A percentile compares a stretch with the other conserved stretches of the same genome.
Evolutionary conservation across 92 coral and sea anemone species (phyloP).

Genomic region (Parazoanthus darwini): DNA sequence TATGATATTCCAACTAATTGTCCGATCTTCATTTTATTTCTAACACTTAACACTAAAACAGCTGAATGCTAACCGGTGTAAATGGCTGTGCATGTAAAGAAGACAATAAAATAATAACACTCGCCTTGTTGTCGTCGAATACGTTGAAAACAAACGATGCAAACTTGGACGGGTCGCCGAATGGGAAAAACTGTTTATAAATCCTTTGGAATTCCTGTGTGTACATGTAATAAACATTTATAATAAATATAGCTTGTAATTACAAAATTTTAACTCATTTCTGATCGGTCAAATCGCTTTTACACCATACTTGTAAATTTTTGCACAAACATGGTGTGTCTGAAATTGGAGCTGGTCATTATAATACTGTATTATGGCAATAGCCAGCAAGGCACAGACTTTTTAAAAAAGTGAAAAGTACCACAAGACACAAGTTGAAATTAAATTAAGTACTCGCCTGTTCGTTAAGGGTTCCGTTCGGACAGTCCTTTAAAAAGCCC

Average conservation of each 20-base stretch:
- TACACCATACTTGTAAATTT: slow-evolving; percentile 17
- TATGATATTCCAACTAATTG: background rate
- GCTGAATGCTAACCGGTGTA: background rate
- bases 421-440: background rate
- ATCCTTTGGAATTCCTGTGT: slow-evolving; percentile 94
- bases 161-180: slow-evolving; percentile 92
- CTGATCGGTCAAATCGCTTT: slow-evolving; percentile 20
- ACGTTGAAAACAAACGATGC: slow-evolving; percentile 98
- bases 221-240: background rate
- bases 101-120: background rate
- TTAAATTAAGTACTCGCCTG: slow-evolving; percentile 51
- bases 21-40: background rate
- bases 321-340: background rate
- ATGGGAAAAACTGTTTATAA: slow-evolving; percentile 95
- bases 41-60: background rate
- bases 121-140: slow-evolving; percentile 96
- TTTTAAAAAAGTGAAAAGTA: background rate
- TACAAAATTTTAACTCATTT: background rate
- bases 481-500: slow-evolving; percentile 96
- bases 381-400: no score
- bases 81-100: background rate
- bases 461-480: slow-evolving; percentile 87
- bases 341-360: background rate
- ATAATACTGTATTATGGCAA: no score
- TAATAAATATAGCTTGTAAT: background rate